phyloP scores from a whole-genome alignment of 2,113 vertebrate genomes.

The Rhea americana region DNA sequence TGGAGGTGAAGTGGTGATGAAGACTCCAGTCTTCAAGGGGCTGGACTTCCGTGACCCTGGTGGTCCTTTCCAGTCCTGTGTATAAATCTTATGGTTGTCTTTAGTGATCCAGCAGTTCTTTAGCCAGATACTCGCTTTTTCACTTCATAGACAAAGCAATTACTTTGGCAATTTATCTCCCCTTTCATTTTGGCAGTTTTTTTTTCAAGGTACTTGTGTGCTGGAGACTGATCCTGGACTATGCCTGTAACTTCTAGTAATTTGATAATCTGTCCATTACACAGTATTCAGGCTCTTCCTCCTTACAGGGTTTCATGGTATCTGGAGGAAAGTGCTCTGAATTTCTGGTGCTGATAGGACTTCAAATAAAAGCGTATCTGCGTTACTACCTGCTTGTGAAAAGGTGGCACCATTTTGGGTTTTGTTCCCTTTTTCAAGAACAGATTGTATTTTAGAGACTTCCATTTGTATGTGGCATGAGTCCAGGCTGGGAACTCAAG shows the following conservation, averaged over 20 bases:
- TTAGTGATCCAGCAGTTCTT: conserved; percentile 64
- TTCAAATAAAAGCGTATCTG: neutral
- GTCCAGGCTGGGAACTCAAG: conserved; percentile 10
- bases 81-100: conserved; percentile 49
- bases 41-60: conserved; percentile 32
- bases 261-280: neutral
- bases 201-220: conserved; percentile 15
- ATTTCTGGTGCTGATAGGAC: conserved; percentile 38
- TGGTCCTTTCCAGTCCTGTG: conserved; percentile 2
- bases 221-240: neutral
- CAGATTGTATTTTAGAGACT: neutral
- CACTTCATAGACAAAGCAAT: neutral
- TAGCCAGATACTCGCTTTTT: conserved; percentile 53
- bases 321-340: conserved; percentile 19
- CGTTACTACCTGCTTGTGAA: neutral
- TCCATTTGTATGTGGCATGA: neutral
- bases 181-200: neutral
- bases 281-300: conserved; percentile 11
- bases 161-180: neutral
- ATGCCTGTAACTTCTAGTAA: neutral
- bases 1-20: conserved; percentile 46
- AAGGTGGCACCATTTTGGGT: neutral
- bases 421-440: neutral
- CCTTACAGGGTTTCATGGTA: neutral
- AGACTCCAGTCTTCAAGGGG: conserved; percentile 41